phyloP scores from a whole-genome alignment of 2,797 vertebrate species.

The Artibeus lituratus region DNA sequence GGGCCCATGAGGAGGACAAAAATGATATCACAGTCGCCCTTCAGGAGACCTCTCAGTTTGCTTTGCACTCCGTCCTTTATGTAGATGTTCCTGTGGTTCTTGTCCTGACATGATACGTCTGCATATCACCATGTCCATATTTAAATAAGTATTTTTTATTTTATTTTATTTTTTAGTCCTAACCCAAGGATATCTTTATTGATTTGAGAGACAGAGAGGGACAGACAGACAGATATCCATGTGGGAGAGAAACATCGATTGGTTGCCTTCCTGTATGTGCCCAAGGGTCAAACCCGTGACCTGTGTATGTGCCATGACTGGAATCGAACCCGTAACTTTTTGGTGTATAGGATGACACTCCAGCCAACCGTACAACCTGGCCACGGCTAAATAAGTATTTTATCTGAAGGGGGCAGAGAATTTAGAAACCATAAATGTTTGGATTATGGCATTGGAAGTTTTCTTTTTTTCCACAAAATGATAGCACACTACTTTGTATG shows the following conservation, averaged over 20 bases:
- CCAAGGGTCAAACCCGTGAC: too few species aligned
- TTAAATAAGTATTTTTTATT: not conserved
- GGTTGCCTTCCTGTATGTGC: too few species aligned
- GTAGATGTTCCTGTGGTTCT: not conserved
- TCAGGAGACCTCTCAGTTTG: not conserved
- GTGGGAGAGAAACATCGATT: too few species aligned
- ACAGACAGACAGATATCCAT: too few species aligned
- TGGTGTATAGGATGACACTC: too few species aligned
- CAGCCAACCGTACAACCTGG: too few species aligned
- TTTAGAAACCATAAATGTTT: not conserved
- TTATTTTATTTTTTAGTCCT: too few species aligned
- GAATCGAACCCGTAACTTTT: too few species aligned
- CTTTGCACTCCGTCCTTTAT: not conserved
- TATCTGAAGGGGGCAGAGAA: slow-evolving; percentile 2
- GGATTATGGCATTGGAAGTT: not conserved
- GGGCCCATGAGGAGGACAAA: not conserved
- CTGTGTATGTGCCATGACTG: too few species aligned
- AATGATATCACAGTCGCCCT: not conserved
- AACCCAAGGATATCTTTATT: too few species aligned
- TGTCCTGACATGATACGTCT: not conserved
- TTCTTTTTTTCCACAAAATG: not conserved
- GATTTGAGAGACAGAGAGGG: too few species aligned
- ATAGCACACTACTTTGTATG: not conserved
- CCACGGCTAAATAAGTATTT: not conserved
- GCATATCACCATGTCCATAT: not conserved